A percentile compares a stretch with the other conserved stretches of the same genome.
These are phyloP conservation scores for Ceramica pisi DNA, from an alignment of 2,888 invertebrate species.

Conservation along the genomic window DNA sequence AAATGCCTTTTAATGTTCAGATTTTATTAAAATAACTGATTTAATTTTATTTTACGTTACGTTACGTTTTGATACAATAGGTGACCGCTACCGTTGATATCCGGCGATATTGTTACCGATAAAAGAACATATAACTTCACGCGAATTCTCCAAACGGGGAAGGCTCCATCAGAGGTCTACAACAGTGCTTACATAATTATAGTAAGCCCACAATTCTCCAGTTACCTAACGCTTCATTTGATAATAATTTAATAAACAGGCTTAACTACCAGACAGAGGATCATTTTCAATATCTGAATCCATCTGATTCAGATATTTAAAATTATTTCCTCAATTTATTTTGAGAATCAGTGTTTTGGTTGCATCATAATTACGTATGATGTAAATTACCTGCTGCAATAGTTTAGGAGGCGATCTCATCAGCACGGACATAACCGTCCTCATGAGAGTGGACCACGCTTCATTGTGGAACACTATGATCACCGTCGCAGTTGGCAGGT, in stretches of 20 bases:
- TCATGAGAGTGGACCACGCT: constrained; percentile 98
- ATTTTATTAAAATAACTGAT: neutral
- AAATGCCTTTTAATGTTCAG: neutral
- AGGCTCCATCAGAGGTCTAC: too few species aligned
- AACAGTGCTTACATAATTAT: too few species aligned
- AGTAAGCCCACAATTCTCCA: too few species aligned
- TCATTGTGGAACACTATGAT: constrained; percentile 99
- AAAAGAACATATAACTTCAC: neutral
- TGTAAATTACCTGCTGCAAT: constrained; percentile 93
- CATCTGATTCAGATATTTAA: too few species aligned
- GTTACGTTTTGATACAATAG: neutral
- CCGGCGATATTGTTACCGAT: neutral
- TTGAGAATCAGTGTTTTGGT: neutral
- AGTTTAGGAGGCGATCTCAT: constrained; percentile 95
- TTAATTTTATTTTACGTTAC: neutral
- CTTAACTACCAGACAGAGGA: too few species aligned
- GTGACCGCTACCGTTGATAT: neutral
- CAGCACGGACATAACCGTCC: constrained; percentile 98
- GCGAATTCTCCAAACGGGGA: neutral
- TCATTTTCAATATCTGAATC: too few species aligned
- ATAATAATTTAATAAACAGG: neutral
- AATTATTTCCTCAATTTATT: too few species aligned
- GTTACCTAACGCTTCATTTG: neutral
- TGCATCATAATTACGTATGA: neutral
- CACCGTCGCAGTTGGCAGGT: constrained; percentile 96